Base-by-base conservation (phyloP, 2,113 vertebrate genomes). In the Galemys pyrenaicus region DNA sequence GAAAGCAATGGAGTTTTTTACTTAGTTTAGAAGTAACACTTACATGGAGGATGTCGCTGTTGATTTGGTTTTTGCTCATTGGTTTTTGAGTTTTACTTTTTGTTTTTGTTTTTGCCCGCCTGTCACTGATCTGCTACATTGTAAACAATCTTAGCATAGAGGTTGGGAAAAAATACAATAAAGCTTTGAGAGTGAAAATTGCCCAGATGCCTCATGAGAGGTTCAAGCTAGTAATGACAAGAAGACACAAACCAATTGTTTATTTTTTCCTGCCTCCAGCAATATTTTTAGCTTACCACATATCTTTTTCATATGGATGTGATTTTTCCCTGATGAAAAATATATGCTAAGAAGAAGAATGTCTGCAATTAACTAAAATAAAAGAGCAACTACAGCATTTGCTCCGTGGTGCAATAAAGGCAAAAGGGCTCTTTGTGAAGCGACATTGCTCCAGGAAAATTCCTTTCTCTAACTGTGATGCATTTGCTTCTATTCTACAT, bases 381-480 rank as follows among this genome's bases (percentile, higher is more conserved):
- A 97, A 93, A 97, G 95, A 88, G 91, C 77, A 44, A 87, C 1
- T 80, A 26, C 89, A 65, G 78, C 28, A 24, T 64, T 82, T 83
- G 75, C 81, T 32, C 67, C 4, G 3, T 2, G 20, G 79, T 44
- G 10, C 30, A 46, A 67, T 44, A 89, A 87, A 92, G 84, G 41
- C 89, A 87, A 87, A 93, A 13, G 35, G 26, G 13, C n/a, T 93
- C 89, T 96, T 97, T 96, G 71, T 79, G 91, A 95, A 96, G 60
- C 95, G 85, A 28, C 30, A 39, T 81, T 12, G 94, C 28, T 51
- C 80, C 80, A 94, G 89, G 97, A 98, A 97, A 97, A 98, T 97
- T 93, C 80, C 60, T 93, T 96, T 96, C 89, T 97, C 88, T 97
- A 97, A 97, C 97, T 87, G 74, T 97, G 98, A 98, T 97, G 93